Evolutionary conservation across 2,113 vertebrate genomes (phyloP).

Genomic region (Takifugu bimaculatus): DNA sequence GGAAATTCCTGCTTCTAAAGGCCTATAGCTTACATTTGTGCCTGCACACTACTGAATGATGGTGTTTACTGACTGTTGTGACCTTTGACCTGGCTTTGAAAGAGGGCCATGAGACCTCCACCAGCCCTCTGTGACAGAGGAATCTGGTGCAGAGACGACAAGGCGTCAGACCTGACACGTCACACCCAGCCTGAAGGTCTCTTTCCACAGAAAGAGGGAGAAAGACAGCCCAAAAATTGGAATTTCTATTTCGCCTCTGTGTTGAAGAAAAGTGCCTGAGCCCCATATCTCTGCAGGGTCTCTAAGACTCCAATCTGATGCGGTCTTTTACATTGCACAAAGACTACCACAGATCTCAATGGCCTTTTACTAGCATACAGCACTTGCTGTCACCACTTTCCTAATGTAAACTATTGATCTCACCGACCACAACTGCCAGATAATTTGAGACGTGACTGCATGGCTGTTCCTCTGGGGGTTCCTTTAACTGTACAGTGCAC

Average conservation of each 20-base stretch:
- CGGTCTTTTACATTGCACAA: background rate
- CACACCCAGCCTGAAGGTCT: conserved; percentile 42
- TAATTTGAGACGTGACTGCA: background rate
- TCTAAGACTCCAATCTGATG: conserved; percentile 6
- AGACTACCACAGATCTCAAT: background rate
- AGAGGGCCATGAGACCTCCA: conserved; percentile 51
- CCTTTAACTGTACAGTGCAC: too few species aligned
- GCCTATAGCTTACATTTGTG: conserved; percentile 15
- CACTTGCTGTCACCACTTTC: conserved; percentile 10
- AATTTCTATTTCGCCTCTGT: conserved; percentile 22
- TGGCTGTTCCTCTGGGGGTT: background rate
- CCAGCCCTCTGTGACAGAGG: conserved; percentile 47
- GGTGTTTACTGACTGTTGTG: conserved; percentile 61
- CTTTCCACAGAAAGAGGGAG: conserved; percentile 12
- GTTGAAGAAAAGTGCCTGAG: conserved; percentile 16
- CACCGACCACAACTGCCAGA: background rate
- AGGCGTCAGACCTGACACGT: conserved; percentile 61
- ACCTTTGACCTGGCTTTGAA: conserved; percentile 70
- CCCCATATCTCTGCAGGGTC: conserved; percentile 14
- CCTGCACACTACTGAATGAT: conserved; percentile 34
- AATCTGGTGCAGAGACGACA: conserved; percentile 68
- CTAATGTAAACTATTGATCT: conserved; percentile 13
- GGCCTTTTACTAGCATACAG: background rate
- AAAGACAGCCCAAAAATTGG: conserved; percentile 20
- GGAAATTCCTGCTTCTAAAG: conserved; percentile 3